These are phyloP conservation scores for Tineola bisselliella DNA, from an alignment of 2,888 invertebrate genomes.

Conservation along the genomic window DNA sequence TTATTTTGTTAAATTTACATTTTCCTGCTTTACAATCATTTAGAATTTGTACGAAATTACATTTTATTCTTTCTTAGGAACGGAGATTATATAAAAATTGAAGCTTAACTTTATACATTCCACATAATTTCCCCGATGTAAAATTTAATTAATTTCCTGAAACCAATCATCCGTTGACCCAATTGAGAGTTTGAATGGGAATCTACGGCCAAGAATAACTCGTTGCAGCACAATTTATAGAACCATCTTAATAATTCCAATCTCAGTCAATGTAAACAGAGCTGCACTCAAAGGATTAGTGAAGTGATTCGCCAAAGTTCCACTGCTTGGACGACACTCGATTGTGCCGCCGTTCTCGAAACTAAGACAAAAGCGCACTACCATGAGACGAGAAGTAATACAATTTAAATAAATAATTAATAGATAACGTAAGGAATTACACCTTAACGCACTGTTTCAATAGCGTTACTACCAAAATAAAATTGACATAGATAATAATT, in stretches of 20 bases:
- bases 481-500: too few relatives aligned
- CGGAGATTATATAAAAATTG: too few relatives aligned
- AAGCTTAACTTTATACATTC: neutral
- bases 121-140: neutral
- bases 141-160: conserved; percentile 1
- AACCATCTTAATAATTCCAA: conserved; percentile 59
- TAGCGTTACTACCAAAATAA: too few relatives aligned
- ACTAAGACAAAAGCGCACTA: neutral
- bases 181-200: conserved; percentile 10
- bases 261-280: conserved; percentile 50
- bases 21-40: neutral
- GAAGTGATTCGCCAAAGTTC: conserved; percentile 32
- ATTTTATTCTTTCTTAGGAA: neutral
- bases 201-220: neutral
- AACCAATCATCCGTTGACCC: neutral
- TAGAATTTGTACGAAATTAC: neutral
- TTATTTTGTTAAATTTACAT: neutral
- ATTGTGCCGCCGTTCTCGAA: neutral
- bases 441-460: too few relatives aligned
- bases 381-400: neutral
- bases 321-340: neutral
- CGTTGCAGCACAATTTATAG: conserved; percentile 35
- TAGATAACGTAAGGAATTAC: too few relatives aligned
- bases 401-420: neutral
- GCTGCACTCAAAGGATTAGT: conserved; percentile 47